Evolutionary conservation across 2,797 vertebrate species (phyloP), one percentile per base, ranked within the genome.

Genomic region (Girardinus metallicus): DNA sequence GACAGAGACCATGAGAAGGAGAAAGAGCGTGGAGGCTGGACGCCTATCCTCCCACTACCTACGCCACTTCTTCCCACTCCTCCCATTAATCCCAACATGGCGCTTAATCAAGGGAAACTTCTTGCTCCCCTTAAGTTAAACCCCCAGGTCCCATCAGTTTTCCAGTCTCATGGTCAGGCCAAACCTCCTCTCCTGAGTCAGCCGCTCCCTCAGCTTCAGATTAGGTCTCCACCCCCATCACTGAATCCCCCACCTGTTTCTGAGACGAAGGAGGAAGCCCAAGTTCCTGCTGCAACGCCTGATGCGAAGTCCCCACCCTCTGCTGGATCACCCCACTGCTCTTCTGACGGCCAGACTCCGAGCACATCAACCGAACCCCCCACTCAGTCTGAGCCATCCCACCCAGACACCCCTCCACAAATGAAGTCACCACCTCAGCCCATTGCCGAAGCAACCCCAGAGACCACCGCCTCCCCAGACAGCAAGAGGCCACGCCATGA

Each of bases 61-160:
- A 95, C 95, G 4, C 94, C 96, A 9, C 87, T 96, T 47, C 94
- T 96, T 53, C 92, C 94, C 29, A 95, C 93, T 21, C 95, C 94
- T 34, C 47, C 93, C 29, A 90, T 94, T 0, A 95, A 94, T 5
- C 93, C 94, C 47, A 94, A 91, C 78, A 85, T 94, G 77, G 84
- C 85, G 31, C 76, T 94, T 53, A 94, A 93, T 79, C 93, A 91
- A 78, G 92, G 92, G 73, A 95, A 94, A 81, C 84, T 92, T 44
- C 89, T 93, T 0, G 53, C 91, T 11, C 93, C 93, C 0, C 91
- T 94, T 39, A 94, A 94, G 84, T 60, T 95, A 7, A 93, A 92
- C 77, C 89, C 93, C 31, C 93, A 91, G 79, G 44, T 91, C 26
- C 91, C 89, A 80, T 6, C 81, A 21, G 80, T 93, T 29, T 94